phyloP scores from a whole-genome alignment of 2,797 vertebrate genomes.

The Falco cherrug region DNA sequence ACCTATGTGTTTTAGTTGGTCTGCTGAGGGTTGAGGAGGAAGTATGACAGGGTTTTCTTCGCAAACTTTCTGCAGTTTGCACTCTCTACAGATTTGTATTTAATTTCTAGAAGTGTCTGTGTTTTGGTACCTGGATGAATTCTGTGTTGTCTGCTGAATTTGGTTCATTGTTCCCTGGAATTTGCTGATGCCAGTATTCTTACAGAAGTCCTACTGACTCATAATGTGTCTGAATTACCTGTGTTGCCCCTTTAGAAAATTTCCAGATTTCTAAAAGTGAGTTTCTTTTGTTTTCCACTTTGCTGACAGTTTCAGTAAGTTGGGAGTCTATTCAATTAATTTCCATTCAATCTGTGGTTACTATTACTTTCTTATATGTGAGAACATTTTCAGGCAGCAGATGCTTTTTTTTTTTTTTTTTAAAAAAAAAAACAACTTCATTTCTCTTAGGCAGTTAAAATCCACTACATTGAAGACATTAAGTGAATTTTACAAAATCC shows the following conservation, averaged over 20 bases:
- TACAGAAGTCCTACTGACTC: neutral
- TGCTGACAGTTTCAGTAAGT: neutral
- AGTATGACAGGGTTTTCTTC: neutral
- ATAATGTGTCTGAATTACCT: neutral
- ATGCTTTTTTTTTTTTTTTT: neutral
- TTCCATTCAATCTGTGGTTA: neutral
- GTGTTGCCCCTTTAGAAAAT: neutral
- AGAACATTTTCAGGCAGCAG: neutral
- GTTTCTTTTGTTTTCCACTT: neutral
- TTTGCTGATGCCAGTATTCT: neutral
- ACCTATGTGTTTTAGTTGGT: neutral
- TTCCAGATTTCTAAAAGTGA: neutral
- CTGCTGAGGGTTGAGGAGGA: neutral
- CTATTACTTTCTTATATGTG: neutral
- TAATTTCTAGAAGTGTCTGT: neutral
- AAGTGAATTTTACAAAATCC: neutral
- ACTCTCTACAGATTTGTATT: neutral
- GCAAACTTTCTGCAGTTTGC: neutral
- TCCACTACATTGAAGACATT: neutral
- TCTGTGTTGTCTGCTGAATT: neutral
- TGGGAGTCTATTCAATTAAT: neutral
- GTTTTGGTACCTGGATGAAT: neutral
- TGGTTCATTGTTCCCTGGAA: neutral
- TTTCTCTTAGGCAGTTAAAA: conserved; percentile 9
- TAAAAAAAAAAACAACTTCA: neutral